Evolutionary conservation across 2,888 invertebrate species (phyloP).

Genomic region (Mylabris sibirica): DNA sequence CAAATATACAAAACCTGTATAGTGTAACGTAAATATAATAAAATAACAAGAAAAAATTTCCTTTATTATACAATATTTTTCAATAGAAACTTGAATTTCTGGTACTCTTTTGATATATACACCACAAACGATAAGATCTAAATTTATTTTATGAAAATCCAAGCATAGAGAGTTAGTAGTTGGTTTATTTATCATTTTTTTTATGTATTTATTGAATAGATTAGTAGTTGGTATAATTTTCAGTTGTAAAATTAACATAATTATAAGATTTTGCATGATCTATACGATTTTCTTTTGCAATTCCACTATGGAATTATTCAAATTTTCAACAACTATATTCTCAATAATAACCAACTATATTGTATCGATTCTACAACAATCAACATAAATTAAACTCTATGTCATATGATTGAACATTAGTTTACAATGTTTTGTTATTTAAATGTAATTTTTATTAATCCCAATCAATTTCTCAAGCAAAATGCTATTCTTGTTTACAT

Average conservation of each 20-base stretch:
- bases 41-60: not conserved
- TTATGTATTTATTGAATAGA: not conserved
- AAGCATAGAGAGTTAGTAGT: not conserved
- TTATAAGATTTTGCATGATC: conserved; percentile 4
- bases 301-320: not conserved
- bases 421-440: not conserved
- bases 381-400: not conserved
- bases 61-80: conserved; percentile 9
- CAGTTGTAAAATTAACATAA: conserved; percentile 13
- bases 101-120: not conserved
- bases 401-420: not conserved
- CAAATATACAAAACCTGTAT: conserved; percentile 37
- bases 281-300: not conserved
- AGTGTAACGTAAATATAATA: conserved; percentile 12
- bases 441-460: not conserved
- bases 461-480: not conserved
- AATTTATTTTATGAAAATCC: not conserved
- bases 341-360: not conserved
- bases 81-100: conserved; percentile 25
- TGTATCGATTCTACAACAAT: not conserved
- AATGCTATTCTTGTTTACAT: too few relatives aligned
- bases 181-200: not conserved
- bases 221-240: not conserved
- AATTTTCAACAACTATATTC: not conserved
- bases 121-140: not conserved